A percentile compares a stretch with the other conserved stretches of the same genome.
phyloP scores from a whole-genome alignment of 23 tunicate genomes.

The Phallusia fumigata region DNA sequence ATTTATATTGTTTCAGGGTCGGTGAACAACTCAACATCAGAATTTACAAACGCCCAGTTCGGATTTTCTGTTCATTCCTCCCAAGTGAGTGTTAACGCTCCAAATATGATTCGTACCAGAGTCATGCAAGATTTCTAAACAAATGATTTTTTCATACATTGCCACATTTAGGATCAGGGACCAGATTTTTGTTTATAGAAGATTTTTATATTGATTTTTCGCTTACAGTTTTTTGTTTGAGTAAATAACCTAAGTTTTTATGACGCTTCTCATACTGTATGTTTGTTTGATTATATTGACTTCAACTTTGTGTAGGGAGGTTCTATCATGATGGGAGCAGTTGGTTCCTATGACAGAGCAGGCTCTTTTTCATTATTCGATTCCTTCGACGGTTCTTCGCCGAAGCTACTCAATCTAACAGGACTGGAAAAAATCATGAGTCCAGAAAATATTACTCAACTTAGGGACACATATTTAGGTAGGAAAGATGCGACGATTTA shows the following conservation, averaged over 20 bases:
- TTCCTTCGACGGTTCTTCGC: neutral
- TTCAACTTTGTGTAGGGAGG: neutral
- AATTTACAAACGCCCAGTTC: slow-evolving; percentile 21
- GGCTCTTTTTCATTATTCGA: slow-evolving; percentile 19
- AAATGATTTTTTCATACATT: too few relatives aligned
- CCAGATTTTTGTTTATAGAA: too few relatives aligned
- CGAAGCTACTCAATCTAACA: neutral
- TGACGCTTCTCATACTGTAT: too few relatives aligned
- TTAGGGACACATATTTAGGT: neutral
- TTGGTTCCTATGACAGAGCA: slow-evolving; percentile 46
- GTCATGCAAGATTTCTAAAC: too few relatives aligned
- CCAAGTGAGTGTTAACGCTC: neutral
- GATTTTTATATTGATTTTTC: too few relatives aligned
- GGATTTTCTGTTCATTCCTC: slow-evolving; percentile 1
- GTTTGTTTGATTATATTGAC: neutral
- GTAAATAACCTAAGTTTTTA: neutral
- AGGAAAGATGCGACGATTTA: neutral
- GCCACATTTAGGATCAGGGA: too few relatives aligned
- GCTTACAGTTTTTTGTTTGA: neutral
- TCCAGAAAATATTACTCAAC: neutral
- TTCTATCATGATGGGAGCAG: slow-evolving; percentile 14
- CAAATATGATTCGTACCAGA: too few relatives aligned
- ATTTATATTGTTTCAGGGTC: neutral
- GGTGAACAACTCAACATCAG: slow-evolving; percentile 20
- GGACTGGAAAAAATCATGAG: neutral